Evolutionary conservation across 1,140 invertebrate species (phyloP), one percentile per base, ranked within the genome.

Genomic region (Drosophila murphyi): DNA sequence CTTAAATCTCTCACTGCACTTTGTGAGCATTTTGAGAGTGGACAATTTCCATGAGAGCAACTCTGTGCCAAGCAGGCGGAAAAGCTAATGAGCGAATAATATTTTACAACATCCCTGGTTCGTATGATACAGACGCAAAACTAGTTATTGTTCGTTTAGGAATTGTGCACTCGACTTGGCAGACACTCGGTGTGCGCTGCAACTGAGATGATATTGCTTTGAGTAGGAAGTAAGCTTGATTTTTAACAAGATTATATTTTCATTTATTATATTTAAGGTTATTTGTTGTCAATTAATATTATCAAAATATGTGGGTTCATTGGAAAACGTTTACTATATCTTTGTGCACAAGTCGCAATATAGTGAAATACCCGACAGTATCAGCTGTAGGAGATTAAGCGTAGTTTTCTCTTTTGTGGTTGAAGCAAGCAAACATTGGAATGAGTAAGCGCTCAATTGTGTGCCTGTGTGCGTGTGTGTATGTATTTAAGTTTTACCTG

Each of bases 401-500:
- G 77, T 80, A 89, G 85, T 88, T 88, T 88, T 88, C 83, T 88
- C 83, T 88, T 88, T 89, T 88, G 85, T 72, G 85, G 85, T 80
- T 72, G 47, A 69, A 67, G 45, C 68, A 72, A 7, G 29, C 54
- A 59, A 61, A 55, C 79, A 61, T 62, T 59, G 60, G 62, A 39
- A 71, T 60, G 57, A 64, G 48, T 62, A 52, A 71, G 76, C 81
- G 64, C 69, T 75, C 62, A 54, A 29, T 61, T 78, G 37, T 77
- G 54, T 29, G 70, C 3, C 12, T 50, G 48, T 57, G 32, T 59
- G 55, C 55, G 76, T 68, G 55, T 72, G 68, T 72, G 43, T 82
- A 48, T 77, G 68, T 65, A 72, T 80, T 78, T 77, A 64, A 72
- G 41, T 65, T 72, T 78, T 88, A 88, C 80, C 77, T 89, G 83